Evolutionary conservation across 2,113 vertebrate species (phyloP), one percentile per base, ranked within the genome.

Genomic region (Corydoras sp.): DNA sequence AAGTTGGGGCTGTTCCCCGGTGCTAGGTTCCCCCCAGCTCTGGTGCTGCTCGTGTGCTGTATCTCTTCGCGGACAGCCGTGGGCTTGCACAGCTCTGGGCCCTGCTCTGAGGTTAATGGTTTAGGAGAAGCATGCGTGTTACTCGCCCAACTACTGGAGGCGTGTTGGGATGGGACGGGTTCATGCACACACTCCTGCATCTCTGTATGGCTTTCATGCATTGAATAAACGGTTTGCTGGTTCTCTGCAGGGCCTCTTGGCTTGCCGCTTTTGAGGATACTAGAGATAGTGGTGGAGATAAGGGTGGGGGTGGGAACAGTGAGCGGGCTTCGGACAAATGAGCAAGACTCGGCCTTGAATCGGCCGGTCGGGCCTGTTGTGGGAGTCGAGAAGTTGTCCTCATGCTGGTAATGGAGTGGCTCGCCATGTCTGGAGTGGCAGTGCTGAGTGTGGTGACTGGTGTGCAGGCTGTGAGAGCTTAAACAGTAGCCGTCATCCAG

Each of bases 181-280:
- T 80, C 93, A 93, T 94, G 93, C 93, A 91, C 82, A 85, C 88
- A 84, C 85, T 90, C 89, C 76, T 80, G 86, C 0, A 10, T 82
- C 82, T 88, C 86, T 76, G 78, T 73, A 83, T 80, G 84, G 79
- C 81, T 81, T 76, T 85, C 81, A 73, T 75, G 80, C 86, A 85
- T 35, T 43, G 88, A 83, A 70, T 77, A 81, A 81, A 85, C 76
- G 48, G 84, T 83, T 80, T 85, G 86, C 76, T 84, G 82, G 68
- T 11, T 48, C 24, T 69, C 24, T 2, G 18, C 55, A 65, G 31
- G 7, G 58, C 56, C 32, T 0, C 12, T 48, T 35, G 65, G 50
- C 18, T 69, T 79, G 53, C 65, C 78, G 76, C 75, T 84, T 76
- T 76, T 83, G 68, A 85, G 18, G 62, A 71, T 83, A 76, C 71